Conservation (phyloP, 2,888 invertebrate species). For the Phlogophora meticulosa region DNA sequence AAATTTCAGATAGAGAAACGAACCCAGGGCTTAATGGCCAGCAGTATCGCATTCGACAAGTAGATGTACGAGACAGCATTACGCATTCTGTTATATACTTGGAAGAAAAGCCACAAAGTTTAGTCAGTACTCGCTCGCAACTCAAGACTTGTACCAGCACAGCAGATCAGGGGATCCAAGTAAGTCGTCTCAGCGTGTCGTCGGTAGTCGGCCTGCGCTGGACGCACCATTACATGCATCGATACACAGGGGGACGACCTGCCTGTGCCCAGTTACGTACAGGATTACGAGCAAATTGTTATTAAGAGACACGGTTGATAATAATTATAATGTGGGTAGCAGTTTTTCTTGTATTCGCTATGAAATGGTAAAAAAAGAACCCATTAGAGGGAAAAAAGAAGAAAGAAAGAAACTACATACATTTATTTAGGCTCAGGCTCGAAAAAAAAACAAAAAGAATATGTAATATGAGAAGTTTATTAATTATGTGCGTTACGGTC, state of each 20-base stretch:
- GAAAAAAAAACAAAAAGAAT: too few species aligned
- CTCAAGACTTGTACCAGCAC: constrained; percentile 20
- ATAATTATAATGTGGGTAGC: not conserved
- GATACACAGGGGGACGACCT: constrained; percentile 68
- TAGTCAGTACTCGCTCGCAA: constrained; percentile 25
- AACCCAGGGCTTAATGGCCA: too few species aligned
- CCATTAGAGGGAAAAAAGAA: not conserved
- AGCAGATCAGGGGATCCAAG: constrained; percentile 70
- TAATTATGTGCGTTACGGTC: too few species aligned
- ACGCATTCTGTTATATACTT: too few species aligned
- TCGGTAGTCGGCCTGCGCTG: constrained; percentile 71
- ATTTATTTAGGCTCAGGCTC: too few species aligned
- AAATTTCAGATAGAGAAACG: too few species aligned
- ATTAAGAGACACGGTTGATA: constrained; percentile 18
- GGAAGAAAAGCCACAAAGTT: too few species aligned
- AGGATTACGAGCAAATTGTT: constrained; percentile 11
- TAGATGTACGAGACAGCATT: too few species aligned
- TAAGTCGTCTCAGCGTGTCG: constrained; percentile 83
- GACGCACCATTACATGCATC: constrained; percentile 77
- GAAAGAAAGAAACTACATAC: not conserved
- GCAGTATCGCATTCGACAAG: too few species aligned
- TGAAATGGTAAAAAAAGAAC: too few species aligned
- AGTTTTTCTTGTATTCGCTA: not conserved
- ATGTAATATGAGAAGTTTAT: too few species aligned
- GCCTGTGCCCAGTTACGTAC: constrained; percentile 26